Evolutionary conservation across 2,113 vertebrate genomes (phyloP), one percentile per base, ranked within the genome.

Genomic region (Lycocorax pyrrhopterus): DNA sequence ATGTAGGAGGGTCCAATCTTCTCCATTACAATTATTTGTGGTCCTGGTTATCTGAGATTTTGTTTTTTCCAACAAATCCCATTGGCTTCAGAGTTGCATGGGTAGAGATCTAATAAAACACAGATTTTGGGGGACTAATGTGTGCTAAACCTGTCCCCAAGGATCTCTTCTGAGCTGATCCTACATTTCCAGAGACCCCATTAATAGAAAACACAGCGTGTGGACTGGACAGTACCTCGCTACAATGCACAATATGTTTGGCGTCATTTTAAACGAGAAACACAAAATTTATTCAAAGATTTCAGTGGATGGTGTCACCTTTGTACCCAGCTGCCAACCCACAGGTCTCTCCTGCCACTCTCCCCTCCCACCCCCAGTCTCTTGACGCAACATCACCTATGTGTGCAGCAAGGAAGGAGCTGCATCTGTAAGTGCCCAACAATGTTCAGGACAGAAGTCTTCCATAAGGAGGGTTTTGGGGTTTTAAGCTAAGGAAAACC

Each of bases 201-300:
- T 51, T 41, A 14, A 8, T 12, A 47, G 52, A 21, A 72, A 35
- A 14, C 13, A 9, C 3, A 17, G 18, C 33, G 51, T 0, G 0
- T 12, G 22, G 67, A 9, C 21, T 39, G 80, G 47, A 64, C 47
- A 79, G 7, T 12, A 9, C 37, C 6, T 74, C 52, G 39, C 13
- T 53, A 3, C 26, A 51, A 5, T 3, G 5, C 22, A 35, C 4
- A 26, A 3, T 23, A 16, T 12, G 6, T 79, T n/a, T 58, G 72
- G 15, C 4, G 10, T 74, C 62, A n/a, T 77, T 76, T 83, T 56
- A 44, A 76, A 37, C 10, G 37, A 80, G 55, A 83, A 85, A 46
- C 4, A 1, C 41, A 53, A 76, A 30, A 13, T 16, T 62, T 37
- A 62, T 41, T 13, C 67, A 29, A 76, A 44, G 21, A 26, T 87